A percentile compares a stretch with the other conserved stretches of the same genome.
These are phyloP conservation scores for Caenorhabditis sp. DNA, from an alignment of 2,888 invertebrate genomes.

Conservation along the genomic window DNA sequence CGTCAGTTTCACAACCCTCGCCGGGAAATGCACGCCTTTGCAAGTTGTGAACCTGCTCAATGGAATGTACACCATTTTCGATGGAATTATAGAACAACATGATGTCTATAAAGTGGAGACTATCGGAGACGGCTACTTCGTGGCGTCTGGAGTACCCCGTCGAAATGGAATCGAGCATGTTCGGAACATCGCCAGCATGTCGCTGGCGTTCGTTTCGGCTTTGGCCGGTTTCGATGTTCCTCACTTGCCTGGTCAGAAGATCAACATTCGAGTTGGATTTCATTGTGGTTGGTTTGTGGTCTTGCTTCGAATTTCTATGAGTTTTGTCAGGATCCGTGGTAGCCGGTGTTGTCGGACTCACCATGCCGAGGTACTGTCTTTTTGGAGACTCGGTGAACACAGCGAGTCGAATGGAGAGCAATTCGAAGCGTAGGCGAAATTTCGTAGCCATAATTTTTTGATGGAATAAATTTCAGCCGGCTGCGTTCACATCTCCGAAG, in stretches of 20 bases:
- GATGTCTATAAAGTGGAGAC: slow-evolving; percentile 83
- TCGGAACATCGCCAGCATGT: slow-evolving; percentile 77
- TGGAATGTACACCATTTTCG: slow-evolving; percentile 80
- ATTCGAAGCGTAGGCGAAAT: slow-evolving; percentile 66
- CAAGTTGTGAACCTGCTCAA: slow-evolving; percentile 81
- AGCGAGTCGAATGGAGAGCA: slow-evolving; percentile 76
- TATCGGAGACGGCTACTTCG: slow-evolving; percentile 81
- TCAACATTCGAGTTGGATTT: slow-evolving; percentile 76
- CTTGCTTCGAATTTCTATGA: too few species aligned
- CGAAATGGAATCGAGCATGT: slow-evolving; percentile 79
- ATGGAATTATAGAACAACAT: slow-evolving; percentile 79
- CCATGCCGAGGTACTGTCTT: slow-evolving; percentile 78
- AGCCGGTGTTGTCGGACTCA: slow-evolving; percentile 78
- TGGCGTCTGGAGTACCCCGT: slow-evolving; percentile 79
- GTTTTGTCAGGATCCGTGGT: slow-evolving; percentile 66
- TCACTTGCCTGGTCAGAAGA: slow-evolving; percentile 76
- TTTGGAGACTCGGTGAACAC: slow-evolving; percentile 78
- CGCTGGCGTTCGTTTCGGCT: slow-evolving; percentile 70
- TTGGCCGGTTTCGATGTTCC: slow-evolving; percentile 75
- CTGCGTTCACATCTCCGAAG: slow-evolving; percentile 77
- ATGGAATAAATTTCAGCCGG: slow-evolving; percentile 69
- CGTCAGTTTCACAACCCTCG: slow-evolving; percentile 77
- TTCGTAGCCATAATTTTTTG: too few species aligned
- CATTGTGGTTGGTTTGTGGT: slow-evolving; percentile 66
- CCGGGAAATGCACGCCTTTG: slow-evolving; percentile 76